A percentile compares a stretch with the other conserved stretches of the same genome.
Evolutionary conservation across 2,113 vertebrate species (phyloP).

Genomic region (Gadus macrocephalus): DNA sequence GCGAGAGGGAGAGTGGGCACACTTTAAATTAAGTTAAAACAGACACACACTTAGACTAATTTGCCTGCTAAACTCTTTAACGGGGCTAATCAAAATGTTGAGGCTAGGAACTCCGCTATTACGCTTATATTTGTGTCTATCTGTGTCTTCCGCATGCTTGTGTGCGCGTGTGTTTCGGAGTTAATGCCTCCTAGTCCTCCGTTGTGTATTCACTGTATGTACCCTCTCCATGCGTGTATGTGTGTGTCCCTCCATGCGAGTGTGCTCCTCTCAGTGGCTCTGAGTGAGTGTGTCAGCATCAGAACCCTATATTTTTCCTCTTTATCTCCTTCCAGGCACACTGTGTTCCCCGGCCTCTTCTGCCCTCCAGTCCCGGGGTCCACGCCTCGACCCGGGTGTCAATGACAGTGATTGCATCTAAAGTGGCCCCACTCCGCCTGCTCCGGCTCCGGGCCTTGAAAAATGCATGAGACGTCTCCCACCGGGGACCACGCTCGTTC

Average conservation of each 20-base stretch:
- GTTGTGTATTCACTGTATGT: neutral
- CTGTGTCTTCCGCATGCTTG: too few relatives aligned
- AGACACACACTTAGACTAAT: too few relatives aligned
- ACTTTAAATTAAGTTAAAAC: too few relatives aligned
- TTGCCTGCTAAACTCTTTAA: too few relatives aligned
- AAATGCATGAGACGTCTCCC: slow-evolving; percentile 39
- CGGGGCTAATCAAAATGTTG: too few relatives aligned
- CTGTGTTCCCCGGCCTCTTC: neutral
- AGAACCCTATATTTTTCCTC: slow-evolving; percentile 38
- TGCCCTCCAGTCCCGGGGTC: neutral
- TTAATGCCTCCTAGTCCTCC: too few relatives aligned
- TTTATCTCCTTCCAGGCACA: slow-evolving; percentile 1
- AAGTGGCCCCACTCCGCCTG: slow-evolving; percentile 15
- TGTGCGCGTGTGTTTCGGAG: too few relatives aligned
- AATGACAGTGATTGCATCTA: slow-evolving; percentile 32
- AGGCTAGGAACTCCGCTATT: too few relatives aligned
- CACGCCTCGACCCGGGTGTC: slow-evolving; percentile 17
- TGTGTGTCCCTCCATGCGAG: neutral
- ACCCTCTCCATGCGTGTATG: neutral
- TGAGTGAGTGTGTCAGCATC: neutral
- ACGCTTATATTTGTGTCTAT: too few relatives aligned
- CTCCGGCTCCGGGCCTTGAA: slow-evolving; percentile 19
- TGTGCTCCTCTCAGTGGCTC: neutral
- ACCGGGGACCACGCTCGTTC: neutral
- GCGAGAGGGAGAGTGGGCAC: too few relatives aligned